These are phyloP conservation scores for Aleiodes alternator DNA, from an alignment of 2,888 invertebrate species.

Conservation along the genomic window DNA sequence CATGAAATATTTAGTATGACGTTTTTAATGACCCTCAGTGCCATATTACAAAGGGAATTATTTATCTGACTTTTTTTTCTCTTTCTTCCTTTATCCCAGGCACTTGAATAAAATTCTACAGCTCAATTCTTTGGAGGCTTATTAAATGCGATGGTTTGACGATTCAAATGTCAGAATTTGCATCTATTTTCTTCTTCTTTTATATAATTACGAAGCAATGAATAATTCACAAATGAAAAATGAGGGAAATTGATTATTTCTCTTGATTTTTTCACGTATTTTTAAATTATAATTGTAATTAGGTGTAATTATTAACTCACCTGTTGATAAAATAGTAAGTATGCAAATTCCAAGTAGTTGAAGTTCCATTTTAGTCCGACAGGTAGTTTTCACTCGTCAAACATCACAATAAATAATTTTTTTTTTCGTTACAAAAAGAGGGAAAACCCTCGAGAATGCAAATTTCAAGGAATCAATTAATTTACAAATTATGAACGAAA, in stretches of 20 bases:
- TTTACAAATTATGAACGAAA: too few species aligned
- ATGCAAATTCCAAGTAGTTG: slow-evolving; percentile 66
- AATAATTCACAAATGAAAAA: too few species aligned
- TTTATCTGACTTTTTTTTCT: not conserved
- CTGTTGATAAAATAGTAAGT: slow-evolving; percentile 65
- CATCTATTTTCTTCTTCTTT: not conserved
- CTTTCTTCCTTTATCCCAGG: not conserved
- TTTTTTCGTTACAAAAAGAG: too few species aligned
- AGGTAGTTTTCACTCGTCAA: slow-evolving; percentile 49
- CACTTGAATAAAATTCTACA: not conserved
- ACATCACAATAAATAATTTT: not conserved
- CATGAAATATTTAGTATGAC: slow-evolving; percentile 19
- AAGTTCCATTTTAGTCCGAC: slow-evolving; percentile 69
- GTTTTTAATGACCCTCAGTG: slow-evolving; percentile 24
- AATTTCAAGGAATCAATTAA: too few species aligned
- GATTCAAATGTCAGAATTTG: slow-evolving; percentile 51
- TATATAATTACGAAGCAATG: too few species aligned
- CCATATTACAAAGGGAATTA: slow-evolving; percentile 19
- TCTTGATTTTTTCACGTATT: too few species aligned
- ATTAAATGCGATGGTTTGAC: slow-evolving; percentile 6
- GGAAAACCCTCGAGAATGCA: too few species aligned
- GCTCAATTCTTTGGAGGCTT: slow-evolving; percentile 1
- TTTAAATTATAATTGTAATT: too few species aligned
- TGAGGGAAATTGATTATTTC: too few species aligned
- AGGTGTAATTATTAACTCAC: slow-evolving; percentile 57